Conservation (phyloP, 2,797 vertebrate species). For the Pantherophis vulpinus region DNA sequence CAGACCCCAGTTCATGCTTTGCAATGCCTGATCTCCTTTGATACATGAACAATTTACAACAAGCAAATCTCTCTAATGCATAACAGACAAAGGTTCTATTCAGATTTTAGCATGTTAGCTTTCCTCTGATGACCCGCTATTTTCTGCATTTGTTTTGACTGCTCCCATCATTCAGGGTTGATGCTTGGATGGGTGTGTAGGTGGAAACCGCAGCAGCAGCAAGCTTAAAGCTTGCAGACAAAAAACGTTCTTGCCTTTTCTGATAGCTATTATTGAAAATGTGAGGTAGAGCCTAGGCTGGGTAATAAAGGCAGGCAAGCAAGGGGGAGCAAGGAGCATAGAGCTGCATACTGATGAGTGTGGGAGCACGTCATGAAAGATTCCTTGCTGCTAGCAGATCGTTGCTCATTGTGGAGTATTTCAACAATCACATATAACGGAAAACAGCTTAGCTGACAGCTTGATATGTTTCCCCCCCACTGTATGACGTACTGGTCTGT, state of each 20-base stretch:
- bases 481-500: conserved; percentile 73
- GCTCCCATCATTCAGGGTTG: conserved; percentile 82
- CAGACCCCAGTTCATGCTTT: conserved; percentile 60
- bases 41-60: conserved; percentile 71
- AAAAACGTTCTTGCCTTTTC: conserved; percentile 84
- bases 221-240: conserved; percentile 85
- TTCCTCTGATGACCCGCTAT: conserved; percentile 77
- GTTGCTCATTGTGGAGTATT: conserved; percentile 85
- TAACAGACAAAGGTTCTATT: conserved; percentile 71
- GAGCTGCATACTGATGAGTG: conserved; percentile 98
- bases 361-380: conserved; percentile 98
- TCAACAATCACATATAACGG: conserved; percentile 76
- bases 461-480: conserved; percentile 59
- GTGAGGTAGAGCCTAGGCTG: conserved; percentile 82
- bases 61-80: conserved; percentile 65
- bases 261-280: conserved; percentile 91
- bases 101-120: conserved; percentile 70
- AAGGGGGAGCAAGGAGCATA: conserved; percentile 79
- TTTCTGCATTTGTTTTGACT: conserved; percentile 84
- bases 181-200: conserved; percentile 82
- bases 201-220: conserved; percentile 76
- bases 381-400: conserved; percentile 88
- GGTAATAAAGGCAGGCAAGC: conserved; percentile 80
- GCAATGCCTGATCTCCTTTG: conserved; percentile 62
- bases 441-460: conserved; percentile 80